Evolutionary conservation across 2,888 invertebrate species (phyloP).

Genomic region (Pyrochroa serraticornis): DNA sequence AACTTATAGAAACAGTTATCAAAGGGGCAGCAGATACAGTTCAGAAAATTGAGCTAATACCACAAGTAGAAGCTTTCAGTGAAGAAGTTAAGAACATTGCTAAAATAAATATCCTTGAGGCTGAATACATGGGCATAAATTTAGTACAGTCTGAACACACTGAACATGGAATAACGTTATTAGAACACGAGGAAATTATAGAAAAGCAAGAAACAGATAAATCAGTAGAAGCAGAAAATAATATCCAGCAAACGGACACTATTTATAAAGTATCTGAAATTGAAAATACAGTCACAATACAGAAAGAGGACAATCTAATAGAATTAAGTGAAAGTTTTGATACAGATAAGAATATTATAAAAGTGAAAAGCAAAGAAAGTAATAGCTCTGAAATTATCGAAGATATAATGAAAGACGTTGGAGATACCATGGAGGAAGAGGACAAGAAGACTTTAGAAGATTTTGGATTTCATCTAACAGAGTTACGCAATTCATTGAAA

Average conservation of each 20-base stretch:
- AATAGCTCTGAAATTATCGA: neutral
- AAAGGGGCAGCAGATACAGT: neutral
- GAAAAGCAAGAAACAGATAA: neutral
- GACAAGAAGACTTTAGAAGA: slow-evolving; percentile 6
- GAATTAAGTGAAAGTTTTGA: neutral
- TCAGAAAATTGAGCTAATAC: too few species aligned
- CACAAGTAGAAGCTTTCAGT: neutral
- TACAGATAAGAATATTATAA: neutral
- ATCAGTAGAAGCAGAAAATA: neutral
- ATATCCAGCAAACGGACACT: neutral
- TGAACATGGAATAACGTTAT: too few species aligned
- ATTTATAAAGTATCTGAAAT: neutral
- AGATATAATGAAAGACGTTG: neutral
- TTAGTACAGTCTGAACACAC: too few species aligned
- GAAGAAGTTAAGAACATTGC: neutral
- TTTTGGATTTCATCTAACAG: slow-evolving; percentile 3
- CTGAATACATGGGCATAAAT: too few species aligned
- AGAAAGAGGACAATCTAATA: neutral
- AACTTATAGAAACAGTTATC: neutral
- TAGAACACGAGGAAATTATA: neutral
- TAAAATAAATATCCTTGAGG: too few species aligned
- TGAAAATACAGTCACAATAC: neutral
- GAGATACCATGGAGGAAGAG: slow-evolving; percentile 1
- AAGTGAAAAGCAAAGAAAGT: neutral
- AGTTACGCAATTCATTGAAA: neutral